Evolutionary conservation across 1,140 invertebrate genomes (phyloP).

Genomic region (Steinernema feltiae): DNA sequence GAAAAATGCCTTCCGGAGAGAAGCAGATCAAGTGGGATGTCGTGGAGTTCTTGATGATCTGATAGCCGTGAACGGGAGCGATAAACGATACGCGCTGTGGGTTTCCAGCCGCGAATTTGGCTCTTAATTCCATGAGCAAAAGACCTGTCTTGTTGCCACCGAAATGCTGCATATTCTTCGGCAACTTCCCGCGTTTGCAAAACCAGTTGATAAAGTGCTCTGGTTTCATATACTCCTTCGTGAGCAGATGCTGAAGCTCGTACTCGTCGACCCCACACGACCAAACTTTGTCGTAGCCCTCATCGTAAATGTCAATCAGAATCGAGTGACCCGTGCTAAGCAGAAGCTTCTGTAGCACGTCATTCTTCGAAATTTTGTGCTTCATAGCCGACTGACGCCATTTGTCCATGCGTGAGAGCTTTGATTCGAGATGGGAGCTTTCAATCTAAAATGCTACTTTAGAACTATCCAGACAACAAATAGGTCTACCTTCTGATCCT

Average conservation of each 20-base stretch:
- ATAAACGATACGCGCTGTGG: neutral
- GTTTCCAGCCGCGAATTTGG: constrained; percentile 50
- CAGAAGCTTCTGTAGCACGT: constrained; percentile 49
- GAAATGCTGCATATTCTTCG: constrained; percentile 42
- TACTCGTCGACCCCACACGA: constrained; percentile 41
- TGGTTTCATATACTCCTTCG: constrained; percentile 48
- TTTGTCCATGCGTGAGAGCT: constrained; percentile 45
- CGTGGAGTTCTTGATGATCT: constrained; percentile 34
- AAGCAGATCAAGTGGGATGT: constrained; percentile 52
- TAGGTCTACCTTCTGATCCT: constrained; percentile 33
- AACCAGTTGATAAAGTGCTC: constrained; percentile 46
- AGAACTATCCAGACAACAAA: constrained; percentile 17
- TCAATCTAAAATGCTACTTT: constrained; percentile 39
- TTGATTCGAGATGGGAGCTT: constrained; percentile 36
- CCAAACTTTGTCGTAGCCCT: constrained; percentile 32
- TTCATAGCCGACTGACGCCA: constrained; percentile 58
- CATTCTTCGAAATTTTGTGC: constrained; percentile 52
- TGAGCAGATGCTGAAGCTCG: constrained; percentile 53
- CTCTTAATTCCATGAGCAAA: constrained; percentile 53
- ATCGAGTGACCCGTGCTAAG: constrained; percentile 53
- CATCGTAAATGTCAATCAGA: constrained; percentile 40
- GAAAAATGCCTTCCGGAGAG: constrained; percentile 54
- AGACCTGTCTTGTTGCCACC: constrained; percentile 50
- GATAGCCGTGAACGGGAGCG: constrained; percentile 35
- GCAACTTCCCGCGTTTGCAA: constrained; percentile 35